Base-by-base conservation (phyloP, 1,140 invertebrate species). In the Aporrectodea caliginosa region DNA sequence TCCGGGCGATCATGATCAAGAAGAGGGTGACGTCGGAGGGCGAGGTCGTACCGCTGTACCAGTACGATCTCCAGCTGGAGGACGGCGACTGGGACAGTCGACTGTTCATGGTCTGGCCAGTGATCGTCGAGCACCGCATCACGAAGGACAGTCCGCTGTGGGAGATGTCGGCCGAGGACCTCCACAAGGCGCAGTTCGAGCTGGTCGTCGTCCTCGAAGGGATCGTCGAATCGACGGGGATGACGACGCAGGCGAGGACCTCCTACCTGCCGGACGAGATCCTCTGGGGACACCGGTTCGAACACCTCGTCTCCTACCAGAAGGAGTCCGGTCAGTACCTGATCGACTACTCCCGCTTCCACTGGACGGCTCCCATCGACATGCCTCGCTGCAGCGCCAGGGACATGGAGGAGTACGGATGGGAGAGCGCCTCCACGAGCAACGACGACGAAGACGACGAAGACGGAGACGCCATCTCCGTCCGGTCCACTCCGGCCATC, bases 191-290 rank as follows among this genome's bases (percentile, higher is more conserved):
- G 29, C n/a, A 80, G 33, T 35, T 80, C 69, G 80, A 75, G 34
- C 43, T 71, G 33, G 79, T 80, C 33, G 76, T 80, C 91, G 93
- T 81, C 97, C 34, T 79, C 22, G 78, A 74, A 32, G 58, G 32
- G 16, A 73, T 79, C 34, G 71, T 32, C 72, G 71, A 71, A 72
- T 79, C 80, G 29, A 78, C 78, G 22, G 32, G 80, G 14, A 82
- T 82, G 80, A 80, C 77, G 30, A 83, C 82, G 12, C 80, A 95
- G 87, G 93, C 94, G 0, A 89, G 95, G 16, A 94, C 95, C 0
- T 97, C 95, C 83, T 98, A 98, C 71, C 70, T 82, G 0, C 78
- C 80, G 2, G 68, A 32, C 29, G 81, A 80, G 32, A 81, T 80
- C 34, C 31, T 82, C 2, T 82, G 76, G 77, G 78, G 79, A 1